Evolutionary conservation across 2,113 vertebrate species (phyloP).

Genomic region (Carlito syrichta): DNA sequence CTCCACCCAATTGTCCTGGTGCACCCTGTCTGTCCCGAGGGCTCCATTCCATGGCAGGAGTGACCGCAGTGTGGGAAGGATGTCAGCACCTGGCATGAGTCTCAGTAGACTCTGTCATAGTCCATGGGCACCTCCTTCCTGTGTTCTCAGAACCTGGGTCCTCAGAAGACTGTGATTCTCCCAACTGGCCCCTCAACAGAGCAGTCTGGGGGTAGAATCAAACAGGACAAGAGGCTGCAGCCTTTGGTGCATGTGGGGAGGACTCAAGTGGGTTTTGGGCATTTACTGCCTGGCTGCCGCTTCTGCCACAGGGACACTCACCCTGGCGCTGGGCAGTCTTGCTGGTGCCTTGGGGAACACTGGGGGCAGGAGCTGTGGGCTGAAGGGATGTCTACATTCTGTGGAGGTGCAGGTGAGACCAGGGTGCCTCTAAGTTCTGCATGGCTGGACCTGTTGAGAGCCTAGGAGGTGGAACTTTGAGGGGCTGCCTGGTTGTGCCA

Average conservation of each 20-base stretch:
- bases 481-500: not conserved
- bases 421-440: not conserved
- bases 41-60: not conserved
- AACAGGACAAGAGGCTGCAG: not conserved
- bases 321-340: not conserved
- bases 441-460: not conserved
- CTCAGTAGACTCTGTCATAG: not conserved
- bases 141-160: not conserved
- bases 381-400: not conserved
- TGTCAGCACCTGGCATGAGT: not conserved
- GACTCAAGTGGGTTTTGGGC: not conserved
- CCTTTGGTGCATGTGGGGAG: not conserved
- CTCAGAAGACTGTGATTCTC: not conserved
- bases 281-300: not conserved
- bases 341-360: not conserved
- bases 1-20: no score
- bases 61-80: not conserved
- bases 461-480: not conserved
- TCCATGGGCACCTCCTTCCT: not conserved
- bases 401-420: no score
- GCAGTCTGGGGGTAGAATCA: not conserved
- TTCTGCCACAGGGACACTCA: not conserved
- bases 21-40: not conserved
- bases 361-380: not conserved
- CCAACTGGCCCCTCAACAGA: not conserved